These are phyloP conservation scores for Platyrinchus mystaceus DNA, from an alignment of 2,797 vertebrate genomes.

Conservation along the genomic window DNA sequence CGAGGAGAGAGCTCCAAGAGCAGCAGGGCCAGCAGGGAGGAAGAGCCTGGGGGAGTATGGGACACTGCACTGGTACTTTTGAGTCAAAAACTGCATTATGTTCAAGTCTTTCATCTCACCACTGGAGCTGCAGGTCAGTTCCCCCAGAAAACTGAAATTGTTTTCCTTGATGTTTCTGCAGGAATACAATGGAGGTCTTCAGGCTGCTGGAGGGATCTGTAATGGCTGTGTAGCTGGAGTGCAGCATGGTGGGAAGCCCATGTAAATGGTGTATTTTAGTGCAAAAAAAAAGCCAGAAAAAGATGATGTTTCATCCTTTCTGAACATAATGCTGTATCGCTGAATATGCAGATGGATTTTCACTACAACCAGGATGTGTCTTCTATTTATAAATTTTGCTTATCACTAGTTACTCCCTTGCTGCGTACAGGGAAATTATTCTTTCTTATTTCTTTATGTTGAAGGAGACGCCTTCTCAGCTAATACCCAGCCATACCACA, in stretches of 20 bases:
- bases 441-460: background rate
- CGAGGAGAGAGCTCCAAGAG: fast-evolving
- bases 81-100: fast-evolving
- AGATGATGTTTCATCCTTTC: background rate
- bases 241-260: fast-evolving
- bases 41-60: fast-evolving
- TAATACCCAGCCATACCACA: background rate
- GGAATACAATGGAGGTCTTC: background rate
- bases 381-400: background rate
- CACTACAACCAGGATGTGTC: background rate
- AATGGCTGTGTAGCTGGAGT: fast-evolving
- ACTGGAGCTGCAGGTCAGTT: background rate
- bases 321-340: background rate
- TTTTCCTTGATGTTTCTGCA: background rate
- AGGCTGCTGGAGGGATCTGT: background rate
- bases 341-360: background rate
- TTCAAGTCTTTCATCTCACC: too few relatives aligned
- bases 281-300: background rate
- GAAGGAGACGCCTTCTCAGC: background rate
- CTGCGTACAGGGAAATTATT: fast-evolving
- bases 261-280: fast-evolving
- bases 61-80: fast-evolving
- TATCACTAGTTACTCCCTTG: background rate
- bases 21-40: background rate
- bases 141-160: background rate